Base-by-base conservation (phyloP, 37 sponge, comb jelly and placozoan genomes). In the Oscarella lobularis region DNA sequence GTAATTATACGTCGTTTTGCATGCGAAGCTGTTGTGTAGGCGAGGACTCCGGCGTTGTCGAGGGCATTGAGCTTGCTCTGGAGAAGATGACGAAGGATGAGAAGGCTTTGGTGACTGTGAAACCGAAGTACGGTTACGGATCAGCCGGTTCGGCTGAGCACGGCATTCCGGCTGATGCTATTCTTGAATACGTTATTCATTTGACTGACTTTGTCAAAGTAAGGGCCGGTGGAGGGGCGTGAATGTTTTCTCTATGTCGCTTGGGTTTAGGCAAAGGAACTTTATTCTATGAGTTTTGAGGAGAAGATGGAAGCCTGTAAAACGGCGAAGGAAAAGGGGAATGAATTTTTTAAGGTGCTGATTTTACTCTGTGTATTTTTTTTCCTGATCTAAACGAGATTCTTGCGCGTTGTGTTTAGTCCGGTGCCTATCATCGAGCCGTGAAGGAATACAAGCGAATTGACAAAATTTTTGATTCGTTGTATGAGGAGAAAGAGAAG, bases 51-150 rank as follows among this genome's bases (percentile, higher is more conserved):
- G 76, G 73, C 34, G 30, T 93, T 1, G 6, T 90, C 31, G 65
- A 66, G 1, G 86, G 84, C 1, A 75, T 96, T 34, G 97, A 96
- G 82, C 66, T 69, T 37, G 97, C 86, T 30, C 74, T 96, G 33
- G 81, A 75, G 38, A 81, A 87, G 71, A 92, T 96, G 93, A 92
- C 84, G 83, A 75, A 70, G 33, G 76, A 68, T 27, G 89, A 96
- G 75, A 38, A 20, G 6, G 78, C 82, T 3, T 35, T 29, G 37
- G 29, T 96, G 33, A 68, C 76, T 35, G 78, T 96, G 41, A 77
- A 77, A 55, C 75, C 93, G 39, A 29, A 68, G 37, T 90, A 93
- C 73, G 90, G 73, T 33, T 87, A 60, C 54, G 94, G 90, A 3
- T 78, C 78, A 2, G 77, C 69, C 1, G 90, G 90, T 0, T 67